phyloP scores from a whole-genome alignment of 2,113 vertebrate species.

The Nestor notabilis region DNA sequence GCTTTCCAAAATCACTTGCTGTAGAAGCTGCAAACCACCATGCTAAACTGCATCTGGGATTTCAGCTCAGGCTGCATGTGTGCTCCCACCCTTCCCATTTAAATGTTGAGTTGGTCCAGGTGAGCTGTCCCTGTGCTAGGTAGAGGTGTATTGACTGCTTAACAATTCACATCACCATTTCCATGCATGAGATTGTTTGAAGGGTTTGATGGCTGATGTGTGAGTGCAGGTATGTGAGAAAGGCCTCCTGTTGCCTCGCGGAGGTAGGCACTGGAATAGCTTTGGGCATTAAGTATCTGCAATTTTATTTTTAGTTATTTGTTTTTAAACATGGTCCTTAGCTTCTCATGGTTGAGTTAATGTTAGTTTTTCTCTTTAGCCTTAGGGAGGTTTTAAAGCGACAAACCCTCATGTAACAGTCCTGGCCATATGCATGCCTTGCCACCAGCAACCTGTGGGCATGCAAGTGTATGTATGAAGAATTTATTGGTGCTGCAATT shows the following conservation, averaged over 20 bases:
- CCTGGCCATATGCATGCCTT: fast-evolving
- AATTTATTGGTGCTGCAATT: neutral
- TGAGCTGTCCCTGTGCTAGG: fast-evolving
- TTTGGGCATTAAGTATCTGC: neutral
- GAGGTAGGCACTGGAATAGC: neutral
- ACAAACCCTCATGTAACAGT: neutral
- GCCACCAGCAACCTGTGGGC: neutral
- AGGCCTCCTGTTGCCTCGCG: fast-evolving
- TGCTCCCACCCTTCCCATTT: neutral
- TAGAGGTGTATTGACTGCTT: neutral
- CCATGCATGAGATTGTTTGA: neutral
- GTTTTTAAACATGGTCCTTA: neutral
- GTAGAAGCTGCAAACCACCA: neutral
- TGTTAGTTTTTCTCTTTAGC: neutral
- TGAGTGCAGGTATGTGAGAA: fast-evolving
- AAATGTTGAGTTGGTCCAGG: fast-evolving
- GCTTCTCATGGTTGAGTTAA: neutral
- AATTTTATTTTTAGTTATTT: neutral
- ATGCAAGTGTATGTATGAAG: neutral
- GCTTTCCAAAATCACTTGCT: neutral
- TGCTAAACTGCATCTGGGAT: neutral
- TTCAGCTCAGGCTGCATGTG: fast-evolving
- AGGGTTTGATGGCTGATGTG: neutral
- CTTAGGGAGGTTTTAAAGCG: neutral
- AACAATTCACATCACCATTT: neutral